Evolutionary conservation across 1,140 invertebrate genomes (phyloP).

Genomic region (Berghia stephanieae): DNA sequence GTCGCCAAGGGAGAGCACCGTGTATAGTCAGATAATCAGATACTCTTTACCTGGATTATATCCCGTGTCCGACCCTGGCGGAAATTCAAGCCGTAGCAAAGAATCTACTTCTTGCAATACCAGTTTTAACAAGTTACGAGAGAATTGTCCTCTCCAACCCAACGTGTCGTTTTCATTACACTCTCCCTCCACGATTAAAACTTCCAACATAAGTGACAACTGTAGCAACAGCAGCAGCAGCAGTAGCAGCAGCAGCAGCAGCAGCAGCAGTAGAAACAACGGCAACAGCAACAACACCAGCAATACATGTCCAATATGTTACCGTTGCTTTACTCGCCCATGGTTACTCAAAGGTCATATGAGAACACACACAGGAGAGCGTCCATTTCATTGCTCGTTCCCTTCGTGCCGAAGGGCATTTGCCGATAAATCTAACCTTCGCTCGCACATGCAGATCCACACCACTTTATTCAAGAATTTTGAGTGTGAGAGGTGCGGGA

Average conservation of each 20-base stretch:
- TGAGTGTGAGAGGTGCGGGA: slow-evolving; percentile 86
- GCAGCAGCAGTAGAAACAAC: slow-evolving; percentile 2
- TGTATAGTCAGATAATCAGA: too few relatives aligned
- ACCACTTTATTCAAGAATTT: slow-evolving; percentile 90
- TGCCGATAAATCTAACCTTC: slow-evolving; percentile 88
- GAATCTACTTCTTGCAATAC: too few relatives aligned
- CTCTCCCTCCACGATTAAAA: too few relatives aligned
- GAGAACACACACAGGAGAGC: slow-evolving; percentile 94
- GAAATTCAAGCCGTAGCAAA: too few relatives aligned
- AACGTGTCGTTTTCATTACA: too few relatives aligned
- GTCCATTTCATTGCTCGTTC: slow-evolving; percentile 95
- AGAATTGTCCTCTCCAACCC: too few relatives aligned
- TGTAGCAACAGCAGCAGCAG: neutral
- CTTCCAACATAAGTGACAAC: too few relatives aligned
- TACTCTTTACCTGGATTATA: too few relatives aligned
- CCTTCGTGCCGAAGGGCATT: slow-evolving; percentile 84
- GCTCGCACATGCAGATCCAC: slow-evolving; percentile 99
- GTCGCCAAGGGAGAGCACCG: too few relatives aligned
- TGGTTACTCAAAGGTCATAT: slow-evolving; percentile 95
- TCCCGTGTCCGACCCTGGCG: too few relatives aligned
- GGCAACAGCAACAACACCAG: neutral
- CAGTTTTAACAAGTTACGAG: too few relatives aligned
- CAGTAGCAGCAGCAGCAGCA: neutral
- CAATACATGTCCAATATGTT: slow-evolving; percentile 90
- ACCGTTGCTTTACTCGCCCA: slow-evolving; percentile 95